Percentiles rank a stretch among this genome's conserved stretches.
Conservation (phyloP, 1,140 invertebrate species). For the Polyergus mexicanus region DNA sequence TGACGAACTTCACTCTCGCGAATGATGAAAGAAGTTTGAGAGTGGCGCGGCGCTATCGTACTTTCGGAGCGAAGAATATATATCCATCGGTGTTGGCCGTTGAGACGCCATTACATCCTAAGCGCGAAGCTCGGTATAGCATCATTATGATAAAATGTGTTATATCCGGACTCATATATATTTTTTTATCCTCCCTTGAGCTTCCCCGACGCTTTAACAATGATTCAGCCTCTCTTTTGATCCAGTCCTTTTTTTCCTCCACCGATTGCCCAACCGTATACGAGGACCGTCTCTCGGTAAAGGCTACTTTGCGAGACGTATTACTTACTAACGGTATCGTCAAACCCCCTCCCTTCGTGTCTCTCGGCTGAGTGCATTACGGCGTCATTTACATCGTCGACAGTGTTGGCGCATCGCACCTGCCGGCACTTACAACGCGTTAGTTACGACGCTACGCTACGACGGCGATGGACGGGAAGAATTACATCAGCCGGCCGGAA, state of each 20-base stretch:
- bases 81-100: conserved; percentile 24
- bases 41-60: background rate
- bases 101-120: conserved; percentile 62
- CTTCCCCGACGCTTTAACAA: conserved; percentile 18
- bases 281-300: conserved; percentile 52
- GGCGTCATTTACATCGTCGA: conserved; percentile 53
- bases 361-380: conserved; percentile 62
- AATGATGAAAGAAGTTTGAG: conserved; percentile 26
- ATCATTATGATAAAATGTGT: conserved; percentile 74
- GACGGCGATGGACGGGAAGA: background rate
- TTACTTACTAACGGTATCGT: conserved; percentile 61
- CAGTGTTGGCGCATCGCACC: conserved; percentile 1
- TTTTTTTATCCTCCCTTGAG: background rate
- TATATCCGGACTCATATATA: background rate
- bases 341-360: conserved; percentile 3
- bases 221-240: conserved; percentile 22
- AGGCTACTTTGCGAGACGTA: conserved; percentile 66
- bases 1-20: background rate
- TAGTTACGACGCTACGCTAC: conserved; percentile 32
- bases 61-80: background rate
- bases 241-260: background rate
- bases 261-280: background rate
- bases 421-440: conserved; percentile 30
- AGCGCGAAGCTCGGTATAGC: conserved; percentile 71
- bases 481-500: conserved; percentile 53